A percentile compares a stretch with the other conserved stretches of the same genome.
These are phyloP conservation scores for Conger conger DNA, from an alignment of 2,113 vertebrate species.

Conservation along the genomic window DNA sequence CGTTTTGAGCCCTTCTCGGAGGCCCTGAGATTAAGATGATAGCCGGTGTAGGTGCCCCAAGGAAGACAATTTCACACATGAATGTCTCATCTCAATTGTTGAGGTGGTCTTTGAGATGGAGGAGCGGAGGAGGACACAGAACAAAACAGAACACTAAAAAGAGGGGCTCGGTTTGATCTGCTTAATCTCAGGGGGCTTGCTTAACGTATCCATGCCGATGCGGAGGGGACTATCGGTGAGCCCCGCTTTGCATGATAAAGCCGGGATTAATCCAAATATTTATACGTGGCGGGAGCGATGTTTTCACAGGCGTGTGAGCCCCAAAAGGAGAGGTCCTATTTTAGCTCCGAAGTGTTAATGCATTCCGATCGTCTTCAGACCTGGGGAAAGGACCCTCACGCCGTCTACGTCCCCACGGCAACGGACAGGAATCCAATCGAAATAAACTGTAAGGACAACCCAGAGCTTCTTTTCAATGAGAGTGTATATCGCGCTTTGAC, in stretches of 20 bases:
- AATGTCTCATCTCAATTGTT: constrained; percentile 26
- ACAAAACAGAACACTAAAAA: neutral
- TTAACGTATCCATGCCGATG: constrained; percentile 4
- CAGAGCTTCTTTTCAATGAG: neutral
- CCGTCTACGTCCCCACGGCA: constrained; percentile 9
- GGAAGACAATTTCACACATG: constrained; percentile 24
- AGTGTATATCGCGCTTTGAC: neutral
- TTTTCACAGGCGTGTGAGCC: constrained; percentile 9
- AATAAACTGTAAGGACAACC: too few relatives aligned
- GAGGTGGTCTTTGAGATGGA: constrained; percentile 19
- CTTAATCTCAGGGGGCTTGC: constrained; percentile 22
- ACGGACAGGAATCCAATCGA: neutral
- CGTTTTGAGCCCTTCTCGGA: neutral
- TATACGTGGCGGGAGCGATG: constrained; percentile 16
- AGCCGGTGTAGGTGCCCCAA: neutral
- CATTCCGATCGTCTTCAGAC: neutral
- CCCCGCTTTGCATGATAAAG: constrained; percentile 28
- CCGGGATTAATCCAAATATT: constrained; percentile 35
- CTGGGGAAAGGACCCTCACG: neutral
- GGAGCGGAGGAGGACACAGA: neutral
- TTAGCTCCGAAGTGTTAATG: neutral
- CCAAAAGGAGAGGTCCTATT: constrained; percentile 1
- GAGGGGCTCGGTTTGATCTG: constrained; percentile 23
- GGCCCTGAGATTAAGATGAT: constrained; percentile 12
- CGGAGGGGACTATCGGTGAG: neutral